Evolutionary conservation across 2,888 invertebrate species (phyloP).

Genomic region (Cyclophora punctaria): DNA sequence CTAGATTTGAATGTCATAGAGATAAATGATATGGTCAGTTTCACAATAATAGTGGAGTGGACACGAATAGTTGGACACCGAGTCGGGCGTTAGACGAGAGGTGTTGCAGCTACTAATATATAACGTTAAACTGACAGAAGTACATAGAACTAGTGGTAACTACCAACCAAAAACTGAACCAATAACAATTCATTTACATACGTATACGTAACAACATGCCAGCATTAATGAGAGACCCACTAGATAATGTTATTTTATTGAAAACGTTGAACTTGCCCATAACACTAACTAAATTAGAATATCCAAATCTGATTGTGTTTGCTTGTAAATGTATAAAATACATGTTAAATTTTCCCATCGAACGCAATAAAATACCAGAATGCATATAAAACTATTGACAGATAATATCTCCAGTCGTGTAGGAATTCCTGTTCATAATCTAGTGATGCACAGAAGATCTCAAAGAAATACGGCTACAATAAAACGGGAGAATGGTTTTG

Average conservation of each 20-base stretch:
- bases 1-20: conserved; percentile 16
- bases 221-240: too few species aligned
- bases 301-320: conserved; percentile 15
- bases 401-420: conserved; percentile 25
- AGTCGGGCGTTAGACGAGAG: conserved; percentile 13
- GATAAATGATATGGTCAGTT: conserved; percentile 17
- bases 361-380: conserved; percentile 20
- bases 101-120: conserved; percentile 25
- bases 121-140: conserved; percentile 13
- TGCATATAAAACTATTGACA: conserved; percentile 23
- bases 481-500: conserved; percentile 38
- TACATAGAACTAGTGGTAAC: too few species aligned
- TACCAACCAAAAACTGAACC: too few species aligned
- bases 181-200: too few species aligned
- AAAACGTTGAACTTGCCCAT: too few species aligned
- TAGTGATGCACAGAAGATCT: conserved; percentile 19
- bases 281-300: conserved; percentile 11
- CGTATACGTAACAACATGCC: too few species aligned
- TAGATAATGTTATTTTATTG: too few species aligned
- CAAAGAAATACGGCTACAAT: conserved; percentile 32
- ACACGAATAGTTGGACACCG: conserved; percentile 9
- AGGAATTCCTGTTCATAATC: conserved; percentile 22
- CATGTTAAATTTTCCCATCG: conserved; percentile 3
- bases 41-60: conserved; percentile 16
- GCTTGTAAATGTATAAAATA: not conserved